Conservation (phyloP, 2,113 vertebrate genomes). For the Panthera tigris region DNA sequence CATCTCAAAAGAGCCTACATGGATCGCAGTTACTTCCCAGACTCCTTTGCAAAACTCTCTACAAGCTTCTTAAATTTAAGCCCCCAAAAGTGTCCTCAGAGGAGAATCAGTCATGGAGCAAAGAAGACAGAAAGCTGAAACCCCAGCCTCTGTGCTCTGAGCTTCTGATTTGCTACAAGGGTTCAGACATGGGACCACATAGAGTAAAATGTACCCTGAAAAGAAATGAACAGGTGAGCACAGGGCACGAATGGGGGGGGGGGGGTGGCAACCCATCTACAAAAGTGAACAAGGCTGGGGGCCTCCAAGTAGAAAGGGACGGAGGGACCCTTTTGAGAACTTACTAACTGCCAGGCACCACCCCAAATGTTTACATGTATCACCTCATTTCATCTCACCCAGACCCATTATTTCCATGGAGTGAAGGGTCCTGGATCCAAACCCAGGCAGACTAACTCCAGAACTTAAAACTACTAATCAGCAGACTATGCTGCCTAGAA, state of each 20-base stretch:
- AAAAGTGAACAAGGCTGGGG: background rate
- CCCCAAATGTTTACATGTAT: no score
- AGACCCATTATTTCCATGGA: no score
- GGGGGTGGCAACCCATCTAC: background rate
- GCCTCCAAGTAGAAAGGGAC: background rate
- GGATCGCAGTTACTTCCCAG: background rate
- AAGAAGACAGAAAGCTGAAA: background rate
- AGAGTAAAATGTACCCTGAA: background rate
- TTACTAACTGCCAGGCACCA: no score
- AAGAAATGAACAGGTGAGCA: background rate
- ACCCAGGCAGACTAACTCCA: no score
- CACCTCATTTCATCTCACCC: no score
- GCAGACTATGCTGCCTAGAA: no score
- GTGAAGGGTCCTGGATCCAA: no score
- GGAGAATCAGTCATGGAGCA: background rate
- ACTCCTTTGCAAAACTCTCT: background rate
- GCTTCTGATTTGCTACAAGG: background rate
- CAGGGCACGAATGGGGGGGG: rapidly evolving
- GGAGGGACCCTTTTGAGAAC: background rate
- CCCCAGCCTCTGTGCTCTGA: background rate
- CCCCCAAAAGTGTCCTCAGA: background rate
- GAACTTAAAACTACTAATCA: no score
- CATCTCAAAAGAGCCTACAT: background rate
- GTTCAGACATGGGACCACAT: background rate
- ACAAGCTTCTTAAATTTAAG: background rate